Conservation (phyloP, 2,797 vertebrate genomes). For the Alcedo quadribrachys region DNA sequence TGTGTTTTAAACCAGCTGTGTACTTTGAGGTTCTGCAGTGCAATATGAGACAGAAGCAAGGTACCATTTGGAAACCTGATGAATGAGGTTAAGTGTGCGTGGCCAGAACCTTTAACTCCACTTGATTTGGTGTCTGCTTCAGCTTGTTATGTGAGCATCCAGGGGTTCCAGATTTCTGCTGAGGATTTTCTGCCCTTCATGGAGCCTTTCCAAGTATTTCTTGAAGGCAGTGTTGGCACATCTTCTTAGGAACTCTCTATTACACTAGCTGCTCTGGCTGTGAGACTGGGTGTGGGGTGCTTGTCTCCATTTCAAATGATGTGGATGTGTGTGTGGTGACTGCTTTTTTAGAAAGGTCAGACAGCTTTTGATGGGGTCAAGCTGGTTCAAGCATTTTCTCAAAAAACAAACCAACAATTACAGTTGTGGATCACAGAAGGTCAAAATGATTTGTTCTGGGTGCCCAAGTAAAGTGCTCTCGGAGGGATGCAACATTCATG, state of each 20-base stretch:
- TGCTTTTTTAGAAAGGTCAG: background rate
- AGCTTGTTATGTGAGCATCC: background rate
- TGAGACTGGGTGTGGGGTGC: background rate
- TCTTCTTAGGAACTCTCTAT: background rate
- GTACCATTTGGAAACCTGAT: background rate
- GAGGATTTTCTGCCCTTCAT: background rate
- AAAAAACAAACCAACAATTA: background rate
- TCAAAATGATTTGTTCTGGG: background rate
- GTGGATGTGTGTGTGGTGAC: background rate
- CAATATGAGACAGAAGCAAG: background rate
- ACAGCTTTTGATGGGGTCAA: background rate
- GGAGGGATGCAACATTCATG: background rate
- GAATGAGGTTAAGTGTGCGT: background rate
- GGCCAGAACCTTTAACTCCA: background rate
- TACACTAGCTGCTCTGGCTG: background rate
- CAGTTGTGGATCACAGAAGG: background rate
- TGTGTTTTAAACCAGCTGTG: constrained; percentile 12
- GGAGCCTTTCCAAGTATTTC: background rate
- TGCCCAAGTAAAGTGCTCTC: background rate
- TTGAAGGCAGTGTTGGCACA: background rate
- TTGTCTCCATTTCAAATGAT: background rate
- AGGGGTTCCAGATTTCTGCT: background rate
- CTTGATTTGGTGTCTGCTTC: background rate
- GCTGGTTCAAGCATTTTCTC: background rate
- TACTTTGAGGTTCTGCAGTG: constrained; percentile 11